Conservation (phyloP, 2,113 vertebrate species). For the Gymnobelideus leadbeateri region DNA sequence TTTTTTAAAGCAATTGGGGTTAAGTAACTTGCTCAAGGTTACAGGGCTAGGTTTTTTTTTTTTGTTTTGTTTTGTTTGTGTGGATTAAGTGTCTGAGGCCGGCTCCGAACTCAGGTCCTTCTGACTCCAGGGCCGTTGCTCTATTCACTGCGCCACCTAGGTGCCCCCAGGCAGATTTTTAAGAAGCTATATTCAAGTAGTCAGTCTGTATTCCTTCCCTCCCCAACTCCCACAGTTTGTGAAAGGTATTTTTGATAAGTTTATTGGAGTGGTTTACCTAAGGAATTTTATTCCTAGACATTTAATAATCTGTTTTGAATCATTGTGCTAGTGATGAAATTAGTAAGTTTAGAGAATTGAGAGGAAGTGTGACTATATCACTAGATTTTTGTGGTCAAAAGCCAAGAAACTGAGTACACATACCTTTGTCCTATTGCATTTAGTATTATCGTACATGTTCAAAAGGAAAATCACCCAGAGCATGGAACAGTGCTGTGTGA, state of each 20-base stretch:
- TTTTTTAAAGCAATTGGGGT: no score
- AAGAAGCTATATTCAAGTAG: slow-evolving; percentile 8
- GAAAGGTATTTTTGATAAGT: neutral
- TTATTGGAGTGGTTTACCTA: slow-evolving; percentile 38
- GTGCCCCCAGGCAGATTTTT: no score
- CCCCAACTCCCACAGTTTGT: neutral
- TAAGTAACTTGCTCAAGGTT: no score
- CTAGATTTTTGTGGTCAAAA: slow-evolving; percentile 56
- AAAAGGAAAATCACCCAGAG: slow-evolving; percentile 50
- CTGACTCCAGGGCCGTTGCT: no score
- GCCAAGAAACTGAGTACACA: slow-evolving; percentile 56
- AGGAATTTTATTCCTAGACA: slow-evolving; percentile 11
- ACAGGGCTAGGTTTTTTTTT: no score
- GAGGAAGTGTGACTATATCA: slow-evolving; percentile 52
- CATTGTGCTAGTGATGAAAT: slow-evolving; percentile 42
- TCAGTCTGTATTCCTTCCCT: neutral
- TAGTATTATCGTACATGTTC: slow-evolving; percentile 49
- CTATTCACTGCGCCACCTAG: no score
- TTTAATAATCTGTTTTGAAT: slow-evolving; percentile 47
- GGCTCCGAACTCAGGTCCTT: no score
- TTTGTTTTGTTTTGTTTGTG: no score
- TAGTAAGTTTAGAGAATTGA: slow-evolving; percentile 29
- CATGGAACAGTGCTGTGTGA: slow-evolving; percentile 15
- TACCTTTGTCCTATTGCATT: slow-evolving; percentile 27
- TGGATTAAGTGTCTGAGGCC: no score